phyloP scores from a whole-genome alignment of 2,888 invertebrate genomes.

The Caenorhabditis sp. region DNA sequence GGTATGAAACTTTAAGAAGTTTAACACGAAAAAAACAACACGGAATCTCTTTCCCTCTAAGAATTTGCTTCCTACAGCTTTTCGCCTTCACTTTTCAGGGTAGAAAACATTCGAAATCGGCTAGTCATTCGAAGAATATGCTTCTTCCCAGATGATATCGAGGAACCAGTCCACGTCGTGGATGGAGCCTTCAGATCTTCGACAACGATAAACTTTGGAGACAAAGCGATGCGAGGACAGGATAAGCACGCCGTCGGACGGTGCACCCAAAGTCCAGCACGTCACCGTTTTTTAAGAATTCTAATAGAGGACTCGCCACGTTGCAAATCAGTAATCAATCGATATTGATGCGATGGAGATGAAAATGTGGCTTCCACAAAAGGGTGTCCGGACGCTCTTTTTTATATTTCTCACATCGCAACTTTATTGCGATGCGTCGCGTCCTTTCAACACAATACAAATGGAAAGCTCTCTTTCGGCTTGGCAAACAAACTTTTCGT shows the following conservation, averaged over 20 bases:
- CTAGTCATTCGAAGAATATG: slow-evolving; percentile 15
- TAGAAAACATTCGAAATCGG: slow-evolving; percentile 35
- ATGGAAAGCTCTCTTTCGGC: background rate
- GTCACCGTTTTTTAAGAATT: background rate
- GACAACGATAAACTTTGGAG: slow-evolving; percentile 21
- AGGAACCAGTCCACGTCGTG: slow-evolving; percentile 28
- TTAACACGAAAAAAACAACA: slow-evolving; percentile 10
- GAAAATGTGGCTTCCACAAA: background rate
- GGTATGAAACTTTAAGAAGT: slow-evolving; percentile 2
- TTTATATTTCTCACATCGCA: background rate
- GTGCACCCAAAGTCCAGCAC: slow-evolving; percentile 19
- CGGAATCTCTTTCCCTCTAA: background rate
- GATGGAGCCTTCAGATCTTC: slow-evolving; percentile 35
- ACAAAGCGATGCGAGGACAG: slow-evolving; percentile 24
- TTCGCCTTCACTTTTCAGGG: slow-evolving; percentile 2
- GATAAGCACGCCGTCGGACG: slow-evolving; percentile 8
- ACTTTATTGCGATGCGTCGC: slow-evolving; percentile 2
- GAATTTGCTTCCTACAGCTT: background rate
- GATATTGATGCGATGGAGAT: background rate
- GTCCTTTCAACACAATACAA: background rate
- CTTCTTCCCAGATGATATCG: slow-evolving; percentile 27
- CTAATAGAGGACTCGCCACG: background rate
- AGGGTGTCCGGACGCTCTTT: background rate
- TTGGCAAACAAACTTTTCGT: background rate
- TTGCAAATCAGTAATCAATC: background rate